phyloP scores from a whole-genome alignment of 2,888 invertebrate genomes.

The Plagodis dolabraria region DNA sequence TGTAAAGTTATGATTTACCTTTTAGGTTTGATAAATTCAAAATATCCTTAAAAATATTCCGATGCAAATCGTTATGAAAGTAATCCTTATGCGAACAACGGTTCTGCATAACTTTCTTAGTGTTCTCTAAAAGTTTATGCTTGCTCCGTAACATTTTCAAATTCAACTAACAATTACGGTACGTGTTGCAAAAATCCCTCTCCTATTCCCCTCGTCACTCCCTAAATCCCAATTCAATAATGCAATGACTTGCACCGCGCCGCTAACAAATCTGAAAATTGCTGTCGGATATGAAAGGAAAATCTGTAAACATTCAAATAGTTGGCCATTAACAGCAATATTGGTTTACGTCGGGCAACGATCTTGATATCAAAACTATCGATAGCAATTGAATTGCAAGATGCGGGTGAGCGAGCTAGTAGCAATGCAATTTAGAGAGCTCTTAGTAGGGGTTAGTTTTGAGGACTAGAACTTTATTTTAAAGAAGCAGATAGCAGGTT shows the following conservation, averaged over 20 bases:
- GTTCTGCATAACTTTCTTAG: too few species aligned
- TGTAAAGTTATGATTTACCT: slow-evolving; percentile 8
- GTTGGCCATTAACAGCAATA: slow-evolving; percentile 62
- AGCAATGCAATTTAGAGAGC: slow-evolving; percentile 29
- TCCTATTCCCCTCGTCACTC: slow-evolving; percentile 15
- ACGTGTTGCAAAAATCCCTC: slow-evolving; percentile 8
- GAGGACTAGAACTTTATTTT: too few species aligned
- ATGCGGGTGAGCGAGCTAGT: slow-evolving; percentile 26
- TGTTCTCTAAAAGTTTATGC: too few species aligned
- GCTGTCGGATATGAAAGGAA: slow-evolving; percentile 46
- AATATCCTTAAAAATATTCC: too few species aligned
- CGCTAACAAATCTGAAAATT: slow-evolving; percentile 38
- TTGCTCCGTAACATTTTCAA: too few species aligned
- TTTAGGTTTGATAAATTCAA: too few species aligned
- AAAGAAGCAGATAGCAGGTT: too few species aligned
- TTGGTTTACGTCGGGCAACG: slow-evolving; percentile 60
- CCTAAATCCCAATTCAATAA: slow-evolving; percentile 33
- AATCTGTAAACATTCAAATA: slow-evolving; percentile 63
- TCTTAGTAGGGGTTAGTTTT: not conserved
- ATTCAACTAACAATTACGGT: not conserved
- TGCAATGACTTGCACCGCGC: slow-evolving; percentile 39
- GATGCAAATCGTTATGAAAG: too few species aligned
- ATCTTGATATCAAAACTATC: slow-evolving; percentile 60
- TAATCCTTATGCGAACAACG: too few species aligned
- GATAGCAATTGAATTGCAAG: slow-evolving; percentile 53